Evolutionary conservation across 1,140 invertebrate species (phyloP).

Genomic region (Trypoxylus dichotomus): DNA sequence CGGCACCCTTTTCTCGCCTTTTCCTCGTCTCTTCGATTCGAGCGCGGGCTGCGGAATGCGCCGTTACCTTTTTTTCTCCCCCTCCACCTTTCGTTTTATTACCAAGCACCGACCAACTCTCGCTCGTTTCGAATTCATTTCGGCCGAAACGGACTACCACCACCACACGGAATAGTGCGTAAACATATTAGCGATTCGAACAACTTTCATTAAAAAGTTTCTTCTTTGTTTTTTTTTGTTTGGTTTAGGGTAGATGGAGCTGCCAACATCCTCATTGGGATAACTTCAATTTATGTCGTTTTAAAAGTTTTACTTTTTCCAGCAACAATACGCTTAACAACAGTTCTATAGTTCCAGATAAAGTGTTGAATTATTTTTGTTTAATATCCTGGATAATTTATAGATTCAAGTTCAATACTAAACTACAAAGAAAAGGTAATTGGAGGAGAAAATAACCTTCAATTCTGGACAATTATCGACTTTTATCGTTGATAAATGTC

Average conservation of each 20-base stretch:
- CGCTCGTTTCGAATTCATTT: background rate
- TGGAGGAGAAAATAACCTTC: too few species aligned
- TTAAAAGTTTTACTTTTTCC: too few species aligned
- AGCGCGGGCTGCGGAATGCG: too few species aligned
- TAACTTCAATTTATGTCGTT: too few species aligned
- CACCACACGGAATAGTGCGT: background rate
- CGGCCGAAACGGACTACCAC: background rate
- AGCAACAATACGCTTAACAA: too few species aligned
- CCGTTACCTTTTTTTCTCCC: background rate
- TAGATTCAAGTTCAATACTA: too few species aligned
- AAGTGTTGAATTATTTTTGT: too few species aligned
- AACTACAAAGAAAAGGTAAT: too few species aligned
- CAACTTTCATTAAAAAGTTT: slow-evolving; percentile 19
- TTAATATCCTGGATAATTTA: too few species aligned
- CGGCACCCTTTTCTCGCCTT: background rate
- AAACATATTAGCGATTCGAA: slow-evolving; percentile 14
- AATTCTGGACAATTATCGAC: too few species aligned
- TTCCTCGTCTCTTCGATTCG: background rate
- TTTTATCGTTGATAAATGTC: too few species aligned
- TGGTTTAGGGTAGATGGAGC: background rate
- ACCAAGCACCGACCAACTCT: background rate
- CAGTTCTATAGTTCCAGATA: too few species aligned
- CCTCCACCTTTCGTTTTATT: background rate
- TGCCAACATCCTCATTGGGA: background rate
- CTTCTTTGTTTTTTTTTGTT: background rate